These are phyloP conservation scores for Phocoena sinus DNA, from an alignment of 2,113 vertebrate genomes.

Conservation along the genomic window DNA sequence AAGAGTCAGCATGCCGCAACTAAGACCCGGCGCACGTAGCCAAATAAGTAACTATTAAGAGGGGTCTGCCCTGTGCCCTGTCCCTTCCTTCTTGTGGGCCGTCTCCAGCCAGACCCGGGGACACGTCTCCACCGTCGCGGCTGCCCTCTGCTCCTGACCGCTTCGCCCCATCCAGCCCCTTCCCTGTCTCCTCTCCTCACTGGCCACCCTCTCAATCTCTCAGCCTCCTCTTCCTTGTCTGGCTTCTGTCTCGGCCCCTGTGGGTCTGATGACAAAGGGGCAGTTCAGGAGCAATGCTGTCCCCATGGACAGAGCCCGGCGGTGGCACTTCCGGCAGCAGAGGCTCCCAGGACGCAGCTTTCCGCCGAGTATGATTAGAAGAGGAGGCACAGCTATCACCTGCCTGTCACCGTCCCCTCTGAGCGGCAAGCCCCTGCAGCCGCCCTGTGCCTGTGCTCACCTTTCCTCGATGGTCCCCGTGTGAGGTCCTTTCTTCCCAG, in stretches of 20 bases:
- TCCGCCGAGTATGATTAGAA: background rate
- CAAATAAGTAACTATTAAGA: too few species aligned
- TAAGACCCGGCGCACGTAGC: too few species aligned
- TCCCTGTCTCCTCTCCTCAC: background rate
- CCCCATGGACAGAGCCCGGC: background rate
- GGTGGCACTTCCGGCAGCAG: background rate
- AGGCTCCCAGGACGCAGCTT: background rate
- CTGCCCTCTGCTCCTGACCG: background rate
- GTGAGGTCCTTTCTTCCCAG: background rate
- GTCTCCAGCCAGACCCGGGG: background rate
- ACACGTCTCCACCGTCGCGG: accelerated
- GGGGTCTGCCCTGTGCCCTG: background rate
- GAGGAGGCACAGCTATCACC: background rate
- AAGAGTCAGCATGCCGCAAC: too few species aligned
- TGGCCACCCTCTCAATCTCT: background rate
- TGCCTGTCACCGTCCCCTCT: background rate
- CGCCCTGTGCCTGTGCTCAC: background rate
- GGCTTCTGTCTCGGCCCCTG: background rate
- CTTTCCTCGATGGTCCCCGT: background rate
- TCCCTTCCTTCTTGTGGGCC: too few species aligned
- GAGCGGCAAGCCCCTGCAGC: background rate
- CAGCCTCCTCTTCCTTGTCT: background rate
- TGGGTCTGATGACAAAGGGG: background rate
- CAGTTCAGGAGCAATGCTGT: background rate
- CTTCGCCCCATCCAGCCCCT: background rate